A percentile compares a stretch with the other conserved stretches of the same genome.
Conservation (phyloP, 2,888 invertebrate genomes). For the Oscheius sp. region DNA sequence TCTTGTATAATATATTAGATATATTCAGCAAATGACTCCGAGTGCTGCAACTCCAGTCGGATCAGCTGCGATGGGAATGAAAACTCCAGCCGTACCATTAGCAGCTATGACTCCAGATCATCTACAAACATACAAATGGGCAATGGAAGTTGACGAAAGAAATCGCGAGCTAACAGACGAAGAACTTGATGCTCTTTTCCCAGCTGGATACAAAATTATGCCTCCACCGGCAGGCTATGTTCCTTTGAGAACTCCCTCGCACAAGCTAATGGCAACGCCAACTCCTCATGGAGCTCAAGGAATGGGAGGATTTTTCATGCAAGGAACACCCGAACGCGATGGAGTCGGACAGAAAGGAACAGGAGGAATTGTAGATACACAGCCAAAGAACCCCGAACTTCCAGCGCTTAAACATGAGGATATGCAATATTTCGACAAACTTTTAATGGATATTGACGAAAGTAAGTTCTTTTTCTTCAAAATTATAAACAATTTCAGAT, state of each 20-base stretch:
- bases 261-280: slow-evolving; percentile 96
- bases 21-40: slow-evolving; percentile 69
- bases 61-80: slow-evolving; percentile 96
- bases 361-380: slow-evolving; percentile 79
- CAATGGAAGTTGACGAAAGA: slow-evolving; percentile 91
- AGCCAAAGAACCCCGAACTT: slow-evolving; percentile 91
- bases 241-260: slow-evolving; percentile 94
- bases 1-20: background rate
- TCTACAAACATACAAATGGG: slow-evolving; percentile 76
- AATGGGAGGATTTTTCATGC: slow-evolving; percentile 88
- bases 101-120: slow-evolving; percentile 96
- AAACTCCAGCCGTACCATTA: slow-evolving; percentile 86
- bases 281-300: slow-evolving; percentile 80
- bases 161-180: slow-evolving; percentile 95
- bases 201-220: slow-evolving; percentile 94
- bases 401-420: slow-evolving; percentile 99
- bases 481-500: slow-evolving; percentile 8
- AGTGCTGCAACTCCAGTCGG: slow-evolving; percentile 73
- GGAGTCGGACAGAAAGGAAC: slow-evolving; percentile 64
- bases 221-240: slow-evolving; percentile 94
- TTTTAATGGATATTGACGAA: slow-evolving; percentile 96
- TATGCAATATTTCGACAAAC: slow-evolving; percentile 98
- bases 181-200: slow-evolving; percentile 95
- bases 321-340: slow-evolving; percentile 72
- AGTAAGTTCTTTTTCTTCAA: slow-evolving; percentile 75